These are phyloP conservation scores for Drosophila mayaguana DNA, from an alignment of 2,888 invertebrate species.

Conservation along the genomic window DNA sequence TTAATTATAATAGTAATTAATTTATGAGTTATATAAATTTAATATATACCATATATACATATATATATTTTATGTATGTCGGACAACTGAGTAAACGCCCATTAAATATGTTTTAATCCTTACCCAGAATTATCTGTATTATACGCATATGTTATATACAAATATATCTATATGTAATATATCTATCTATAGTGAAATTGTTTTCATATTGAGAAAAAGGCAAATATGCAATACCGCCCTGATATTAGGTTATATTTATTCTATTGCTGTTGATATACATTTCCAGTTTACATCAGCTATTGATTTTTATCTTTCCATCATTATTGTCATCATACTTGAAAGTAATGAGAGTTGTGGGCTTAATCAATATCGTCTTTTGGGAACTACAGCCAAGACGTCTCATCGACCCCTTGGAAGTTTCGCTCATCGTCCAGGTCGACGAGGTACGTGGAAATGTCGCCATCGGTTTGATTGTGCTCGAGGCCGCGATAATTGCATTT, in stretches of 20 bases:
- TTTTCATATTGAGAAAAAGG: background rate
- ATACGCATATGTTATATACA: constrained; percentile 46
- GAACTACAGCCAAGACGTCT: background rate
- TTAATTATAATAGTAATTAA: constrained; percentile 48
- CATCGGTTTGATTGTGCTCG: constrained; percentile 89
- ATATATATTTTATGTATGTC: constrained; percentile 26
- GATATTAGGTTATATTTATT: background rate
- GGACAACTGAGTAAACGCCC: constrained; percentile 48
- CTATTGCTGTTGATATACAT: background rate
- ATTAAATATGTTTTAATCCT: constrained; percentile 51
- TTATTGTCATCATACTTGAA: background rate
- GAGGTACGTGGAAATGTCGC: constrained; percentile 88
- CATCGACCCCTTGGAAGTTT: constrained; percentile 18
- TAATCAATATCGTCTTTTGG: too few relatives aligned
- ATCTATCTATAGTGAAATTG: constrained; percentile 11
- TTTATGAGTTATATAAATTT: constrained; percentile 7
- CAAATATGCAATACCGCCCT: background rate
- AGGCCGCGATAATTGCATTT: constrained; percentile 89
- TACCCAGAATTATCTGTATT: constrained; percentile 50
- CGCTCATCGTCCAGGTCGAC: constrained; percentile 27
- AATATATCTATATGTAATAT: constrained; percentile 45
- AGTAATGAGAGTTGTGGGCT: too few relatives aligned
- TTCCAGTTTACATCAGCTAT: background rate
- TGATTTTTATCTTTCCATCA: background rate
- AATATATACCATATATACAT: constrained; percentile 9